Base-by-base conservation (phyloP, 2,113 vertebrate genomes). In the Stomatorhinus ivindoensis region DNA sequence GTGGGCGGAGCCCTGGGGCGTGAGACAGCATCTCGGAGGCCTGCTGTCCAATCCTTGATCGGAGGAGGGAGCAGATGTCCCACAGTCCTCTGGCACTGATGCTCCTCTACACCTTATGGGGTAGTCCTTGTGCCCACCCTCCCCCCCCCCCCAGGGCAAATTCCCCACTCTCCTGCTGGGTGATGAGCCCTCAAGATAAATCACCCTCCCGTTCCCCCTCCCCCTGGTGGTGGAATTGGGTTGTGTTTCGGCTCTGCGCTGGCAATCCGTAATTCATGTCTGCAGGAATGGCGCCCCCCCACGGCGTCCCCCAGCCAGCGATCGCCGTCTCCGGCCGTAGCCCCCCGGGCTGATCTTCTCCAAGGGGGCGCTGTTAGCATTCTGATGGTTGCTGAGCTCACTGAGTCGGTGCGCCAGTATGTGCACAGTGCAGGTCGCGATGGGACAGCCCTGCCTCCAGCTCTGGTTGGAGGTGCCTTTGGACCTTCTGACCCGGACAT, bases 341-440 rank as follows among this genome's bases (percentile, higher is more conserved):
- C 98, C 98, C 27, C 95, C 94, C 0, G 97, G 95, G 89, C 97
- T 97, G 92, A 99, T 96, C 93, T 98, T 99, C 89, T 55, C 94
- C 4, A 90, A 4, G 0, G 97, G 98, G 4, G 97, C 97, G 4
- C 80, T 93, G 85, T 90, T 93, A 80, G 94, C 95, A 92, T 96
- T 98, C 0, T 94, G 89, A 91, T 96, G 97, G 94, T 95, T 97
- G 3, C 95, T 97, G 76, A 97, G 92, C 91, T 96, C 95, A 93
- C 96, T 96, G 94, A 99, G 94, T 86, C 97, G 96, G 89, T 98
- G 95, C 10, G 96, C 96, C 92, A 99, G 91, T 89, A 97, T 96
- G 89, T 98, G 97, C 92, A 98, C 95, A 0, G 96, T 95, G 94
- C 98, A 99, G 4, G 97, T 99, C 84, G 96, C 96, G 88, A 99